phyloP scores from a whole-genome alignment of 2,113 vertebrate species.

The Dicentrarchus labrax region DNA sequence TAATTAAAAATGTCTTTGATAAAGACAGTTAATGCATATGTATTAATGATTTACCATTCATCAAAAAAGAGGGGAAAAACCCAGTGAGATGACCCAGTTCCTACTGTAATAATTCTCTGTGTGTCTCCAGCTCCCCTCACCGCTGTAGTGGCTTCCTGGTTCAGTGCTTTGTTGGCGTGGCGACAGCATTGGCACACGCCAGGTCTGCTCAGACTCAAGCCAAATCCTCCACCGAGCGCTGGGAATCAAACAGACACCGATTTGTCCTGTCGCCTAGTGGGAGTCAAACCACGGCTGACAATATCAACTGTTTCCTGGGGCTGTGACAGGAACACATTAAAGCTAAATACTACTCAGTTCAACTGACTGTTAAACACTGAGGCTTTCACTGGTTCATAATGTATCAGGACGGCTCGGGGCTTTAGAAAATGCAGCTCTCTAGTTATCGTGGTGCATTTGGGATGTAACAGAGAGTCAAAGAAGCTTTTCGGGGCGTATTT shows the following conservation, averaged over 20 bases:
- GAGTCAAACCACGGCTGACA: constrained; percentile 64
- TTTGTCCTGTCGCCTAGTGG: constrained; percentile 51
- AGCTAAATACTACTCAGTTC: constrained; percentile 21
- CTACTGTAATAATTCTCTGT: constrained; percentile 10
- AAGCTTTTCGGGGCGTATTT: not conserved
- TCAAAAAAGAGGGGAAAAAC: not conserved
- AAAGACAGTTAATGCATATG: constrained; percentile 22
- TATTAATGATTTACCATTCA: constrained; percentile 21
- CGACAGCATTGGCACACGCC: constrained; percentile 34
- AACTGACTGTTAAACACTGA: constrained; percentile 1
- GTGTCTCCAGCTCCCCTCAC: constrained; percentile 2
- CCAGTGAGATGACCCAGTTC: not conserved
- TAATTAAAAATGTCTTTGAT: constrained; percentile 23
- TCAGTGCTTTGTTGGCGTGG: constrained; percentile 42
- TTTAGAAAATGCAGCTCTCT: not conserved
- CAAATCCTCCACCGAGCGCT: constrained; percentile 31
- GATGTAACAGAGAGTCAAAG: not conserved
- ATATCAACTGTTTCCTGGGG: constrained; percentile 63
- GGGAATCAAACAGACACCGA: constrained; percentile 58
- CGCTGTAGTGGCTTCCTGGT: constrained; percentile 26
- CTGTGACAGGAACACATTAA: constrained; percentile 49
- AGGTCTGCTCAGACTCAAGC: constrained; percentile 56
- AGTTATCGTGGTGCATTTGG: not conserved
- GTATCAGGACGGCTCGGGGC: not conserved
- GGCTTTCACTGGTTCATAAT: constrained; percentile 6